These are phyloP conservation scores for Danio albolineatus DNA, from an alignment of 2,797 vertebrate genomes.

Conservation along the genomic window DNA sequence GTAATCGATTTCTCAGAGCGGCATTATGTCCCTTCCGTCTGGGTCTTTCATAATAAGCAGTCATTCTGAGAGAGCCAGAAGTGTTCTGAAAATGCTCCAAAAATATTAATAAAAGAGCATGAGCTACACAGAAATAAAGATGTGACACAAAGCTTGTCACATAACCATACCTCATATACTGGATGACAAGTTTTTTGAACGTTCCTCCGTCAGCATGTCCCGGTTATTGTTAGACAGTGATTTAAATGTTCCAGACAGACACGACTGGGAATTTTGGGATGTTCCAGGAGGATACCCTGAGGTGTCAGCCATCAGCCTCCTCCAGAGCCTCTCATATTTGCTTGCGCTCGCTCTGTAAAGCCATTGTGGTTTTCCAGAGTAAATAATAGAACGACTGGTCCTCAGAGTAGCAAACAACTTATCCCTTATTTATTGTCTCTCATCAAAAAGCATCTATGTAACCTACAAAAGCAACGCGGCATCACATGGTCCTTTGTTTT, in stretches of 20 bases:
- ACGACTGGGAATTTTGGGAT: constrained; percentile 7
- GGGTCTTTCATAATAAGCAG: constrained; percentile 1
- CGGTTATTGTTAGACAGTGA: constrained; percentile 32
- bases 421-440: constrained; percentile 77
- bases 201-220: neutral
- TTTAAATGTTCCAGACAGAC: constrained; percentile 38
- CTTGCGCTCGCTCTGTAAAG: constrained; percentile 6
- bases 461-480: constrained; percentile 65
- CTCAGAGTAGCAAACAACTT: constrained; percentile 77
- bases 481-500: constrained; percentile 70
- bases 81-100: constrained; percentile 11
- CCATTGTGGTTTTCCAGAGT: constrained; percentile 63
- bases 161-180: neutral
- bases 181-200: constrained; percentile 9
- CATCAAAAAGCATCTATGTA: constrained; percentile 69
- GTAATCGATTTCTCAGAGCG: constrained; percentile 30
- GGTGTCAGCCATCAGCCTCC: constrained; percentile 64
- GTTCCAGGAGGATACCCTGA: constrained; percentile 29
- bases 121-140: constrained; percentile 1
- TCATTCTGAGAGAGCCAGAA: neutral
- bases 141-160: neutral
- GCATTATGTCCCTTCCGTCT: constrained; percentile 2
- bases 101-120: neutral
- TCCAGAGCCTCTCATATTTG: constrained; percentile 29
- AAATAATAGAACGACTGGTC: constrained; percentile 81